Evolutionary conservation across 2,888 invertebrate species (phyloP).

Genomic region (Metacarcinus magister): DNA sequence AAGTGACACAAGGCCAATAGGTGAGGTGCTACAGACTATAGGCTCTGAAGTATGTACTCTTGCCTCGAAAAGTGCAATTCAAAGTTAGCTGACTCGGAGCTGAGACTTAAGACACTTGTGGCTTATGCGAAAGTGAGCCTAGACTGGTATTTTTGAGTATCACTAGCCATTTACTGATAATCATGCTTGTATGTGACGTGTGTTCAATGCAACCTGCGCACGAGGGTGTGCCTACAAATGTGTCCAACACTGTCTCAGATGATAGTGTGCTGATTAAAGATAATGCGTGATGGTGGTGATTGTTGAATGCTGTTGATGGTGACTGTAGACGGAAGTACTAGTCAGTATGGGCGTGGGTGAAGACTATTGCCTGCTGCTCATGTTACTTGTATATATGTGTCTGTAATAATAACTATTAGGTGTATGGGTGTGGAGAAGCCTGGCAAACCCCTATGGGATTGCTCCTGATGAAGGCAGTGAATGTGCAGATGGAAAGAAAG

Average conservation of each 20-base stretch:
- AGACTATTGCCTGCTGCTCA: conserved; percentile 75
- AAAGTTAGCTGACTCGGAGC: conserved; percentile 81
- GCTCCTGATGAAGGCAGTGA: conserved; percentile 74
- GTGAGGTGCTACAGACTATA: conserved; percentile 78
- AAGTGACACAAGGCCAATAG: conserved; percentile 75
- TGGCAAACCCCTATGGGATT: conserved; percentile 65
- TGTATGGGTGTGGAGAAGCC: conserved; percentile 77
- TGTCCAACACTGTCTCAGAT: conserved; percentile 79
- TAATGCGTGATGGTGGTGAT: conserved; percentile 77
- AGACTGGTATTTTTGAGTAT: conserved; percentile 77
- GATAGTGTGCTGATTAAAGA: conserved; percentile 76
- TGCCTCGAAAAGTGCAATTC: conserved; percentile 81
- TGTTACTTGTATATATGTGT: conserved; percentile 81
- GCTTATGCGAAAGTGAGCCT: conserved; percentile 79
- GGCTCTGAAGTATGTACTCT: conserved; percentile 78
- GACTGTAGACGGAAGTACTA: conserved; percentile 80
- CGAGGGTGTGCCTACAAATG: conserved; percentile 80
- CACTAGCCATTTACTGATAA: conserved; percentile 81
- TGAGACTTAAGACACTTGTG: conserved; percentile 80
- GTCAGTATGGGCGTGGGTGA: conserved; percentile 79
- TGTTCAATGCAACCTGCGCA: conserved; percentile 80
- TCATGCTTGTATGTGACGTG: conserved; percentile 81
- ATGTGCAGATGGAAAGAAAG: conserved; percentile 75
- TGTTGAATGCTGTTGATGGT: conserved; percentile 73
- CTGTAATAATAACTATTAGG: conserved; percentile 81